Conservation (phyloP, 2,888 invertebrate species). For the Ichneumon xanthorius region DNA sequence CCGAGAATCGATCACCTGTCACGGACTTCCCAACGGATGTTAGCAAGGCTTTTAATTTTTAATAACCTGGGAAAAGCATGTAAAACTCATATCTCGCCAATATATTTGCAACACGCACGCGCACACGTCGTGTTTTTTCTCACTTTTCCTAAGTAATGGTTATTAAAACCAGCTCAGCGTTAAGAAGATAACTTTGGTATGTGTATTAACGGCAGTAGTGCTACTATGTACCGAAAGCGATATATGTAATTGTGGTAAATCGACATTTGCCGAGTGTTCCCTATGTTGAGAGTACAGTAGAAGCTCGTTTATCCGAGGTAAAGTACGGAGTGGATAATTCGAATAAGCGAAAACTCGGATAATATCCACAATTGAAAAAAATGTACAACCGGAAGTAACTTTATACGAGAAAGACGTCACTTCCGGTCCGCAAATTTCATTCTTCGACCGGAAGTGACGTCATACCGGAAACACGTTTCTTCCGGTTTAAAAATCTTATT, state of each 20-base stretch:
- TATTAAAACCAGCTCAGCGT: not conserved
- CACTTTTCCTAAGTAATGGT: not conserved
- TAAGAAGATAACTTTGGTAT: not conserved
- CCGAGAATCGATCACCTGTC: conserved; percentile 21
- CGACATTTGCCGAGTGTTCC: too few species aligned
- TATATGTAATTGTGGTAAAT: not conserved
- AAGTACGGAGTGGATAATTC: too few species aligned
- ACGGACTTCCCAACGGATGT: not conserved
- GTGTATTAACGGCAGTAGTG: not conserved
- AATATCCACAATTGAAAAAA: too few species aligned
- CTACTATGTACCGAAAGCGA: not conserved
- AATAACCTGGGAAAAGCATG: not conserved
- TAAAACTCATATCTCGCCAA: not conserved
- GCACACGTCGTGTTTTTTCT: not conserved
- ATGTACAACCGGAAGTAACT: too few species aligned
- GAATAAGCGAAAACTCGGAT: too few species aligned
- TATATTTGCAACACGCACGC: not conserved
- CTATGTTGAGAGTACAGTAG: too few species aligned
- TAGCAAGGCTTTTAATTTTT: not conserved
- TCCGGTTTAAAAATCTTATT: too few species aligned
- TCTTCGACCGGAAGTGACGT: too few species aligned
- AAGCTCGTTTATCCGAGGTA: too few species aligned
- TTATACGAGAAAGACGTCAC: not conserved
- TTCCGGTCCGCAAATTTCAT: not conserved
- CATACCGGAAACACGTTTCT: too few species aligned